Percentiles rank a stretch among this genome's conserved stretches.
Evolutionary conservation across 2,888 invertebrate species (phyloP).

Genomic region (Tachina fera): DNA sequence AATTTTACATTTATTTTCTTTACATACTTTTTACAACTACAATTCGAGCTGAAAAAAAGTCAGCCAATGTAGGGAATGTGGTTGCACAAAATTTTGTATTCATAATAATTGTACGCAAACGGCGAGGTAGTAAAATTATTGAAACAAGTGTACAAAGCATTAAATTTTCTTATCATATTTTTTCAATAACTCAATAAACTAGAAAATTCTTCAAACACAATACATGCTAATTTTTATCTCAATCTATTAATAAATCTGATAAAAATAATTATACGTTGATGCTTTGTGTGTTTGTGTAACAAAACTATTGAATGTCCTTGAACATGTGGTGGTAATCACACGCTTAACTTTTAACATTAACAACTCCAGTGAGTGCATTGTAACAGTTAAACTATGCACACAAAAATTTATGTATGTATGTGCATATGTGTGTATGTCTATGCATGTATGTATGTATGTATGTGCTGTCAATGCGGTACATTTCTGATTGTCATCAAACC

Average conservation of each 20-base stretch:
- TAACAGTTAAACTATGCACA: slow-evolving; percentile 28
- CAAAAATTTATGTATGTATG: neutral
- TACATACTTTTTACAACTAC: too few species aligned
- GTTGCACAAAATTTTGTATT: too few species aligned
- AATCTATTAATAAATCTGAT: slow-evolving; percentile 49
- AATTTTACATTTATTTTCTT: too few species aligned
- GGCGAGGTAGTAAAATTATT: too few species aligned
- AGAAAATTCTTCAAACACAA: slow-evolving; percentile 11
- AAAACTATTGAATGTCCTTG: slow-evolving; percentile 54
- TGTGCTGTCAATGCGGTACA: neutral
- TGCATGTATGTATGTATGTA: too few species aligned
- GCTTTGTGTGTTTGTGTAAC: neutral
- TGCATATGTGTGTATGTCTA: too few species aligned
- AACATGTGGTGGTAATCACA: slow-evolving; percentile 67
- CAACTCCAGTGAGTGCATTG: neutral
- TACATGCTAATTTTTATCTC: slow-evolving; percentile 49
- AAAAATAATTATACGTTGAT: slow-evolving; percentile 30
- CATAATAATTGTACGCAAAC: too few species aligned
- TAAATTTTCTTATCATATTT: neutral
- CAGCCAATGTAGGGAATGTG: too few species aligned
- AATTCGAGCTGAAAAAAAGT: too few species aligned
- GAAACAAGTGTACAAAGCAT: too few species aligned
- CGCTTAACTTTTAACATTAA: slow-evolving; percentile 23
- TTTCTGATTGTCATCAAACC: slow-evolving; percentile 72
- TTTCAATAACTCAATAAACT: neutral